Percentiles rank a stretch among this genome's conserved stretches.
Conservation (phyloP, 2,888 invertebrate species). For the Agelastica alni region DNA sequence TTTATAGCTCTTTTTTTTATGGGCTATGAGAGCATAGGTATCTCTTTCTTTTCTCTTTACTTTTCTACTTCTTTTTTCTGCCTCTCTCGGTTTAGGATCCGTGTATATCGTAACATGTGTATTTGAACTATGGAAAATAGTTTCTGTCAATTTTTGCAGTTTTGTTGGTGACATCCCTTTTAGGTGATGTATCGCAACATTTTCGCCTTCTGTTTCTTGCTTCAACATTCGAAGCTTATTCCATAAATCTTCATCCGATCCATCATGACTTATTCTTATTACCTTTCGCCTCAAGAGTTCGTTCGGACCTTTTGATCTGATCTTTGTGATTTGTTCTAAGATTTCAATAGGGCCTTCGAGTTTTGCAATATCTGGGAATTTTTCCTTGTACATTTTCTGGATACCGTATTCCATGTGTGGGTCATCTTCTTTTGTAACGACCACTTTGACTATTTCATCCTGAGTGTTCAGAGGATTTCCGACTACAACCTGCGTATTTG, state of each 20-base stretch:
- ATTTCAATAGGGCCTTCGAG: neutral
- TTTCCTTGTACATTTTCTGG: neutral
- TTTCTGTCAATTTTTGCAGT: slow-evolving; percentile 1
- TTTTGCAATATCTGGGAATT: neutral
- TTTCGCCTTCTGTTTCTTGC: neutral
- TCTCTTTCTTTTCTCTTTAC: too few species aligned
- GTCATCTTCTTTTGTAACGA: slow-evolving; percentile 3
- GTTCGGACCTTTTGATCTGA: neutral
- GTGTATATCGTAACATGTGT: slow-evolving; percentile 1
- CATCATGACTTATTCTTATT: neutral
- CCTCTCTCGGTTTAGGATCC: too few species aligned
- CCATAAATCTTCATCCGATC: neutral
- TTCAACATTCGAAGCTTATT: slow-evolving; percentile 1
- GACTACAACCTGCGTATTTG: too few species aligned
- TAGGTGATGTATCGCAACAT: neutral
- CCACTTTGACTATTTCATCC: too few species aligned
- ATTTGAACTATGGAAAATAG: neutral
- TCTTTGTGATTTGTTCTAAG: neutral
- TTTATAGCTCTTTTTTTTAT: neutral
- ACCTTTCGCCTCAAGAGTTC: neutral
- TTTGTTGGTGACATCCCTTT: neutral
- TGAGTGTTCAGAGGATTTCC: too few species aligned
- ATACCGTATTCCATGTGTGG: neutral
- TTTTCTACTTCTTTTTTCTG: too few species aligned
- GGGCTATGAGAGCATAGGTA: too few species aligned